Conservation (phyloP, 2,888 invertebrate species). For the Gastracanthus pulcherrimus region DNA sequence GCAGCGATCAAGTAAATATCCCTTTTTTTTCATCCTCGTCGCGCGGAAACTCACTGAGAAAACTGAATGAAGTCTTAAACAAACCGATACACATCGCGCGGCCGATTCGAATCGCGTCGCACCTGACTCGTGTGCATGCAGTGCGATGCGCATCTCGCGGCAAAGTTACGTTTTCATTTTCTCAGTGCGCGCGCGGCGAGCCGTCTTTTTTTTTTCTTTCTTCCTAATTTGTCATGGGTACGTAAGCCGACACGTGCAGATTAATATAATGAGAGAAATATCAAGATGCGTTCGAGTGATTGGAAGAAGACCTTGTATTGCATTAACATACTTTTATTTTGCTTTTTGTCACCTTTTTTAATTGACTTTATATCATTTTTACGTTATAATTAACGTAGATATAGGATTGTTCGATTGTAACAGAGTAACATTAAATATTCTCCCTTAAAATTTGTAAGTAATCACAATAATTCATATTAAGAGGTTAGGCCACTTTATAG, state of each 20-base stretch:
- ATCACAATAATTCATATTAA: too few relatives aligned
- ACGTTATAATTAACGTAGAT: not conserved
- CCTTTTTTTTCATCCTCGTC: too few relatives aligned
- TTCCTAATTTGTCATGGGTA: slow-evolving; percentile 1
- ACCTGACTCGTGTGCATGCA: not conserved
- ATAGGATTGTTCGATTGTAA: not conserved
- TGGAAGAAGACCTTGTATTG: not conserved
- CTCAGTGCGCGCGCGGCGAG: not conserved
- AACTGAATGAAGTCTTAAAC: slow-evolving; percentile 1
- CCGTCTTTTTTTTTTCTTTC: not conserved
- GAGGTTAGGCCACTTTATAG: too few relatives aligned
- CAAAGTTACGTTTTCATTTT: not conserved
- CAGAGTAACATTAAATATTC: not conserved
- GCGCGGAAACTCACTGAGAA: not conserved
- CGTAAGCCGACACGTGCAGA: not conserved
- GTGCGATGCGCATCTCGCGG: not conserved
- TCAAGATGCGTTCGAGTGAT: not conserved
- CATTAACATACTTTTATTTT: not conserved
- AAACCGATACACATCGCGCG: not conserved
- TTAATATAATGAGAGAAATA: not conserved
- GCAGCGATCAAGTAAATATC: too few relatives aligned
- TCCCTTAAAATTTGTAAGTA: too few relatives aligned
- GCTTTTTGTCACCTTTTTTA: not conserved
- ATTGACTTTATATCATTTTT: not conserved
- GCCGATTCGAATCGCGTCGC: not conserved